Evolutionary conservation across 2,888 invertebrate genomes (phyloP).

Genomic region (Cremastobaeus sp.): DNA sequence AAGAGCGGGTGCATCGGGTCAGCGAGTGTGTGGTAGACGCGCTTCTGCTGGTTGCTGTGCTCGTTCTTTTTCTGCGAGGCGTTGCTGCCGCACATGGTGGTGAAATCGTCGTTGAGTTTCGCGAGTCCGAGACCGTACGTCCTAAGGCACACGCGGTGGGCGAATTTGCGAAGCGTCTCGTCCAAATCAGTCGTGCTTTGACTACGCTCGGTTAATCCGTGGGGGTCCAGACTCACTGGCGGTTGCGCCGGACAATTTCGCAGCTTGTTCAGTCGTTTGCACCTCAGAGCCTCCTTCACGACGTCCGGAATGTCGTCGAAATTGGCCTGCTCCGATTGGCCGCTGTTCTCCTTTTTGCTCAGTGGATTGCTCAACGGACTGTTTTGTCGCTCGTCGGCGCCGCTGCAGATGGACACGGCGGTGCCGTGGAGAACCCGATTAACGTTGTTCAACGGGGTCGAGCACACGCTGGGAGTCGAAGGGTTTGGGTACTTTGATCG

Average conservation of each 20-base stretch:
- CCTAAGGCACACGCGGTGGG: constrained; percentile 81
- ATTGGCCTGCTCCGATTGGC: background rate
- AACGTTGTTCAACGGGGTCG: constrained; percentile 87
- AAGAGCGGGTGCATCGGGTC: constrained; percentile 90
- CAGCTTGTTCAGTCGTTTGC: constrained; percentile 76
- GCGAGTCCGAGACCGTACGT: constrained; percentile 79
- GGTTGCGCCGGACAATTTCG: constrained; percentile 67
- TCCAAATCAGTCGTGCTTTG: constrained; percentile 84
- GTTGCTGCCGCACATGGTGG: constrained; percentile 63
- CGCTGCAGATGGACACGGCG: constrained; percentile 86
- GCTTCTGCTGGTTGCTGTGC: constrained; percentile 74
- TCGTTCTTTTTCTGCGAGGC: constrained; percentile 67
- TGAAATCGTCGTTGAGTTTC: constrained; percentile 72
- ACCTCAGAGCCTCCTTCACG: constrained; percentile 77
- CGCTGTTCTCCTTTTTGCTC: constrained; percentile 63
- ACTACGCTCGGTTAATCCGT: constrained; percentile 68
- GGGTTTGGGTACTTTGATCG: constrained; percentile 78
- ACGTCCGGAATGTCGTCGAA: constrained; percentile 76
- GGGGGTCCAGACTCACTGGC: too few relatives aligned
- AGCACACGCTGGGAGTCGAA: constrained; percentile 87
- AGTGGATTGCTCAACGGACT: background rate
- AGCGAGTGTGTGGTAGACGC: constrained; percentile 84
- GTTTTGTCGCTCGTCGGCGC: constrained; percentile 76
- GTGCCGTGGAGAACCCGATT: constrained; percentile 86
- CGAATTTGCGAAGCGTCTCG: constrained; percentile 81